phyloP scores from a whole-genome alignment of 2,888 invertebrate genomes.

The Drosophila macrothrix region DNA sequence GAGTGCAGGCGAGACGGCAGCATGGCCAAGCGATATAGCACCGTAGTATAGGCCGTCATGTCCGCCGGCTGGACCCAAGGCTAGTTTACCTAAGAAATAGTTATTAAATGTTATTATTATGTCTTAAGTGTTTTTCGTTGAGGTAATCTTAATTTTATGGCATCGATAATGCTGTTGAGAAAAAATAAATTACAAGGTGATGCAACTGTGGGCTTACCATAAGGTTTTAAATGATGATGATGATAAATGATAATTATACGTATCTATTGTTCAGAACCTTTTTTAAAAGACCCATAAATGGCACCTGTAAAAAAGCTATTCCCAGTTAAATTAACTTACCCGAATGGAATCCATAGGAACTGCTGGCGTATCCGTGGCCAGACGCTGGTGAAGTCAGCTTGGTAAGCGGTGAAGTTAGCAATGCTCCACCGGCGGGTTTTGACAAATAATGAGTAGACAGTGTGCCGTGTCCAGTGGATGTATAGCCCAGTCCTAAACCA shows the following conservation, averaged over 20 bases:
- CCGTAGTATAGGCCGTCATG: constrained; percentile 73
- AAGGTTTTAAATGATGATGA: no score
- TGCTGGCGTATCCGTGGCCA: constrained; percentile 37
- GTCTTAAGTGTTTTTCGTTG: neutral
- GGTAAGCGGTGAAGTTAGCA: constrained; percentile 30
- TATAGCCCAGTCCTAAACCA: constrained; percentile 18
- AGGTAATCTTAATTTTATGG: neutral
- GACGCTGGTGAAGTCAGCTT: constrained; percentile 53
- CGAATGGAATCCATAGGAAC: constrained; percentile 56
- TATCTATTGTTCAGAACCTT: neutral
- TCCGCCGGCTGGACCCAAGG: constrained; percentile 26
- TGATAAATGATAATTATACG: neutral
- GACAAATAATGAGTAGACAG: constrained; percentile 19
- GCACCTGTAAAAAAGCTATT: neutral
- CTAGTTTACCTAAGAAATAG: constrained; percentile 44
- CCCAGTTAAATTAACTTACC: constrained; percentile 48
- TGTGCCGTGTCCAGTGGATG: constrained; percentile 23
- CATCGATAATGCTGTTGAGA: no score
- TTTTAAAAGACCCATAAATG: neutral
- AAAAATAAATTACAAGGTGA: no score
- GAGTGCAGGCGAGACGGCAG: constrained; percentile 73
- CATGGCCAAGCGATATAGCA: constrained; percentile 77
- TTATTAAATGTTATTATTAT: neutral
- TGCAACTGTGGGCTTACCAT: no score
- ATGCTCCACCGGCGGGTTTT: constrained; percentile 10